phyloP scores from a whole-genome alignment of 2,797 vertebrate genomes.

The Peromyscus aztecus region DNA sequence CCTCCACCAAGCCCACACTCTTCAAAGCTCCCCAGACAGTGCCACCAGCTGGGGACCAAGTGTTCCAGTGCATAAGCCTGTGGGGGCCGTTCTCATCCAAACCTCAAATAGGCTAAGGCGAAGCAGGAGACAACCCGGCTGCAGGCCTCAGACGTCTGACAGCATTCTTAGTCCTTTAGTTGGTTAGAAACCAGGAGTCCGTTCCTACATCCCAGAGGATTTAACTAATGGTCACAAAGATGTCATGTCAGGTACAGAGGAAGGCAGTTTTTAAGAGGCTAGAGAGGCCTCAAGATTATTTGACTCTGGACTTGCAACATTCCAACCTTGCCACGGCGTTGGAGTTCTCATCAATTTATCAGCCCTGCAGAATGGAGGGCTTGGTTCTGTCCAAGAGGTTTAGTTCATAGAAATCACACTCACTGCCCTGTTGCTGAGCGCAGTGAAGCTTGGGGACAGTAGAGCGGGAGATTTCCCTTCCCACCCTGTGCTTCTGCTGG shows the following conservation, averaged over 20 bases:
- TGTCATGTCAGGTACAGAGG: not conserved
- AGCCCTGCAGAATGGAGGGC: not conserved
- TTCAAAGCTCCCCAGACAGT: not conserved
- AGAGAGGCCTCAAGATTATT: not conserved
- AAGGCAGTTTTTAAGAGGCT: not conserved
- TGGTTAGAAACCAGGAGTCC: not conserved
- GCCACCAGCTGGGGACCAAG: not conserved
- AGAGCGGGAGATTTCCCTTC: not conserved
- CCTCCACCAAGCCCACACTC: not conserved
- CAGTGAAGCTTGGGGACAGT: not conserved
- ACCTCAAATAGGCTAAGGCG: not conserved
- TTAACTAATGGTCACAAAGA: not conserved
- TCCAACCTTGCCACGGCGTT: not conserved
- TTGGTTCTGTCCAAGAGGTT: not conserved
- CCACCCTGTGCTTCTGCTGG: not conserved
- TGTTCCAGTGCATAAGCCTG: not conserved
- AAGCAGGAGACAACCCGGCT: not conserved
- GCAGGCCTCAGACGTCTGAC: not conserved
- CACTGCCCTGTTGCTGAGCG: not conserved
- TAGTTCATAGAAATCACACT: not conserved
- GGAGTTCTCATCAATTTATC: not conserved
- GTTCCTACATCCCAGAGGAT: not conserved
- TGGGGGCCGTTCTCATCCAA: not conserved
- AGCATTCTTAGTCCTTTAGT: not conserved
- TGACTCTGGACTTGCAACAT: not conserved